phyloP scores from a whole-genome alignment of 1,140 invertebrate species.

The Drosophila rhopaloa region DNA sequence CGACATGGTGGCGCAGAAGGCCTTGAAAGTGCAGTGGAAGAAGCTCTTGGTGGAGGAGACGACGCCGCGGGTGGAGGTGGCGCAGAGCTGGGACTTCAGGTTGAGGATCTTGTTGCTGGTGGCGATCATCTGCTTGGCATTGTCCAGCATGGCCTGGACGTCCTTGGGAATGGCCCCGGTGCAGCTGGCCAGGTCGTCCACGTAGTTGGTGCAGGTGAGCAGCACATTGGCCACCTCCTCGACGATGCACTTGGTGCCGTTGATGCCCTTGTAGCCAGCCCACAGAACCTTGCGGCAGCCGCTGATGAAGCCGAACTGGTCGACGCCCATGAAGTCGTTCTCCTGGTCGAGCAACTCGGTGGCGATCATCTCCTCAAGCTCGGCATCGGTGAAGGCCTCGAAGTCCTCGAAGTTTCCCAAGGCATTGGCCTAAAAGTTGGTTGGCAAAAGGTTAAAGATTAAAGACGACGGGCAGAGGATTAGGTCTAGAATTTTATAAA shows the following conservation, averaged over 20 bases:
- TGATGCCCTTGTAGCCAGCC: slow-evolving; percentile 29
- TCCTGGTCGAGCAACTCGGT: slow-evolving; percentile 6
- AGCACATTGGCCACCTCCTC: slow-evolving; percentile 37
- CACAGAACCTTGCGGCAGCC: slow-evolving; percentile 12
- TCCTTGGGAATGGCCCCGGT: slow-evolving; percentile 48
- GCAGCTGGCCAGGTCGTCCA: slow-evolving; percentile 39
- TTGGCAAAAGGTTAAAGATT: background rate
- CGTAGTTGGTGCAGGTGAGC: slow-evolving; percentile 36
- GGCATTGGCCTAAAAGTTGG: slow-evolving; percentile 26
- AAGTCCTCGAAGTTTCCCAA: background rate
- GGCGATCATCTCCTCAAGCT: slow-evolving; percentile 17
- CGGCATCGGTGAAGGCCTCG: slow-evolving; percentile 2
- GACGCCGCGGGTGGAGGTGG: background rate
- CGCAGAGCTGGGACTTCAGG: slow-evolving; percentile 31
- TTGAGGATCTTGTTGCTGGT: slow-evolving; percentile 42
- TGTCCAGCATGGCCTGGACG: slow-evolving; percentile 36
- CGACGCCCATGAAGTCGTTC: slow-evolving; percentile 46
- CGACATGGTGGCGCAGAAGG: slow-evolving; percentile 12
- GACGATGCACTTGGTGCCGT: slow-evolving; percentile 60
- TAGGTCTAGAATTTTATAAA: too few species aligned
- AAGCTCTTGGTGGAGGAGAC: background rate
- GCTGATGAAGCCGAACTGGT: slow-evolving; percentile 22
- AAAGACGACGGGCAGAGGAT: too few species aligned
- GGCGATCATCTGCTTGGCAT: slow-evolving; percentile 31
- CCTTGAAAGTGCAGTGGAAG: slow-evolving; percentile 9